Base-by-base conservation (phyloP, 2,797 vertebrate species). In the Phalanger gymnotis region DNA sequence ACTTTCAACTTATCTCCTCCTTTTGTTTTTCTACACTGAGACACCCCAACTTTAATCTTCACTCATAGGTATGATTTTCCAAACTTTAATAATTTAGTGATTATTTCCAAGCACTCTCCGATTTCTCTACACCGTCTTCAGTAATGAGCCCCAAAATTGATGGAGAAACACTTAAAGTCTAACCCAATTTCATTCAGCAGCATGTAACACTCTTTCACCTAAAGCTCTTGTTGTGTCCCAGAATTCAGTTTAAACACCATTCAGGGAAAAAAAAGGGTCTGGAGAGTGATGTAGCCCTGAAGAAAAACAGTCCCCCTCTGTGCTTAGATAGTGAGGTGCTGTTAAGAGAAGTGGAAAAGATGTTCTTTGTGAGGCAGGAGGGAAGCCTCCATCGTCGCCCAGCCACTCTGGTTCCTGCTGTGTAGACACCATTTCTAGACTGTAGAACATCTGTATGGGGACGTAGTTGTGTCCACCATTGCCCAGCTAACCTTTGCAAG, bases 321-420 rank as follows among this genome's bases (percentile, higher is more conserved):
- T 54, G 47, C 47, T 90, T 2, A 11, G 73, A 27, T 87, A 47
- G 73, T 87, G 40, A 52, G 3, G 89, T 51, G 30, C 53, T 27
- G 2, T 66, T 90, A 1, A 51, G 25, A 28, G 54, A 87, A 90
- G 91, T 0, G 6, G 13, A 1, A 5, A 0, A 0, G 0, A 0
- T 61, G 27, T 31, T 87, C 54, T 90, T 47, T n/a, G 11, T 34
- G 47, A 92, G 61, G 90, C 31, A 92, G 40, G 11, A 34, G 16
- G 0, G 0, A 1, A 0, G n/a, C n/a, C 12, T n/a, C 2, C 30
- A 10, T 91, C 53, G 30, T 57, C 22, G 10, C 22, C 0, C 19
- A 0, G 0, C 12, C 22, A 55, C 53, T 31, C 54, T 34, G 2
- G 0, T 6, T 55, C 51, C 94, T 56, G 51, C 90, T 47, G 4